A percentile compares a stretch with the other conserved stretches of the same genome.
Conservation (phyloP, 2,888 invertebrate species). For the Diarsia dahlii region DNA sequence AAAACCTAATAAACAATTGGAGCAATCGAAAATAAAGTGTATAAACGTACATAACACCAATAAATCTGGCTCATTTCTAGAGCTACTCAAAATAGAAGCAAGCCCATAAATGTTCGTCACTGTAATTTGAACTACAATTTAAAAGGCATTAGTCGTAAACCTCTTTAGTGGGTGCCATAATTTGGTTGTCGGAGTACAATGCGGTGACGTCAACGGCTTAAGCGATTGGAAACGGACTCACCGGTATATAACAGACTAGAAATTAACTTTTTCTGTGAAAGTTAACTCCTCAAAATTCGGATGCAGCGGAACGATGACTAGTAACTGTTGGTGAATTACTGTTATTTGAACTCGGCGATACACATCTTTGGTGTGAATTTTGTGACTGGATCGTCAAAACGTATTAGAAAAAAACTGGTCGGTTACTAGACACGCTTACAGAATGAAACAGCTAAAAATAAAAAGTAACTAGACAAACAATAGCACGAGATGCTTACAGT, state of each 20-base stretch:
- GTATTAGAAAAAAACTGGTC: background rate
- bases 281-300: constrained; percentile 28
- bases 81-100: constrained; percentile 42
- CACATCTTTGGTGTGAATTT: background rate
- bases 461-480: constrained; percentile 38
- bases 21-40: constrained; percentile 1
- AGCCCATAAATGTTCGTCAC: constrained; percentile 24
- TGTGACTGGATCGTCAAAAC: background rate
- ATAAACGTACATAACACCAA: constrained; percentile 23
- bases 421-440: constrained; percentile 9
- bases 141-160: constrained; percentile 59
- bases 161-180: constrained; percentile 46
- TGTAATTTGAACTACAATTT: constrained; percentile 57
- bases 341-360: constrained; percentile 7
- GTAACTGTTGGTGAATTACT: constrained; percentile 39
- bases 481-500: constrained; percentile 34
- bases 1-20: constrained; percentile 10
- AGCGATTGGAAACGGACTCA: constrained; percentile 33
- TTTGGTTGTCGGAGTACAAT: constrained; percentile 44
- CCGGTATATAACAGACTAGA: constrained; percentile 37
- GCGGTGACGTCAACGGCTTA: constrained; percentile 45
- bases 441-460: constrained; percentile 22
- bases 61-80: constrained; percentile 6
- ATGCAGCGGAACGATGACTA: constrained; percentile 28
- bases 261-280: constrained; percentile 48